phyloP scores from a whole-genome alignment of 1,140 invertebrate genomes.

The Drosophila yakuba region DNA sequence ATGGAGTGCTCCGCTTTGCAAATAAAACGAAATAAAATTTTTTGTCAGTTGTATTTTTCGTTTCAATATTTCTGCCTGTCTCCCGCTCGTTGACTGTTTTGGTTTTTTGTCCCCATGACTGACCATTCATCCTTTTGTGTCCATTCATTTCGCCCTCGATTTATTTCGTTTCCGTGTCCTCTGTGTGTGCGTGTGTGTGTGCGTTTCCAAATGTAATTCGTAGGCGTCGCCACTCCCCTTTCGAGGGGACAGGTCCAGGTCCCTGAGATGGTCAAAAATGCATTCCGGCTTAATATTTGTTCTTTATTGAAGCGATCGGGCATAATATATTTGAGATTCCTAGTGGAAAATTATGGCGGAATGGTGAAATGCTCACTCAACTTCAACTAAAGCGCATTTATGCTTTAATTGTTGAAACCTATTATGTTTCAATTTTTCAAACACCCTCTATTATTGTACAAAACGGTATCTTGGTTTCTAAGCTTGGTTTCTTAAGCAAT shows the following conservation, averaged over 20 bases:
- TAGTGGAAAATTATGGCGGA: conserved; percentile 34
- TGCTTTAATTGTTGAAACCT: background rate
- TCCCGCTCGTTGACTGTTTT: conserved; percentile 27
- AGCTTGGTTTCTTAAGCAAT: too few species aligned
- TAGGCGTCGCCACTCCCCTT: conserved; percentile 50
- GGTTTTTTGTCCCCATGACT: conserved; percentile 61
- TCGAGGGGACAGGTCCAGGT: conserved; percentile 10
- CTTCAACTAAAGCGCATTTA: background rate
- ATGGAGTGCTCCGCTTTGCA: conserved; percentile 84
- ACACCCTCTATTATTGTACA: too few species aligned
- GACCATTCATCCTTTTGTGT: conserved; percentile 76
- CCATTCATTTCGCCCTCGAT: conserved; percentile 81
- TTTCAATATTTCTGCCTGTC: conserved; percentile 74
- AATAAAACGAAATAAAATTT: conserved; percentile 84
- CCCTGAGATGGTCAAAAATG: conserved; percentile 52
- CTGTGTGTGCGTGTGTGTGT: conserved; percentile 12
- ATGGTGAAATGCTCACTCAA: conserved; percentile 25
- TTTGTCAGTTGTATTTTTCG: conserved; percentile 84
- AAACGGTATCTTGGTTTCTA: too few species aligned
- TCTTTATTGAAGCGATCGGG: conserved; percentile 50
- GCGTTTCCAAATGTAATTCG: conserved; percentile 36
- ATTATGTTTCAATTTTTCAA: background rate
- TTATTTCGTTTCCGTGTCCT: conserved; percentile 77
- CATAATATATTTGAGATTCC: conserved; percentile 47
- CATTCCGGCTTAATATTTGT: conserved; percentile 61